phyloP scores from a whole-genome alignment of 30 jellyfish, hydroid and myxozoan species.

The Aurelia aurita region DNA sequence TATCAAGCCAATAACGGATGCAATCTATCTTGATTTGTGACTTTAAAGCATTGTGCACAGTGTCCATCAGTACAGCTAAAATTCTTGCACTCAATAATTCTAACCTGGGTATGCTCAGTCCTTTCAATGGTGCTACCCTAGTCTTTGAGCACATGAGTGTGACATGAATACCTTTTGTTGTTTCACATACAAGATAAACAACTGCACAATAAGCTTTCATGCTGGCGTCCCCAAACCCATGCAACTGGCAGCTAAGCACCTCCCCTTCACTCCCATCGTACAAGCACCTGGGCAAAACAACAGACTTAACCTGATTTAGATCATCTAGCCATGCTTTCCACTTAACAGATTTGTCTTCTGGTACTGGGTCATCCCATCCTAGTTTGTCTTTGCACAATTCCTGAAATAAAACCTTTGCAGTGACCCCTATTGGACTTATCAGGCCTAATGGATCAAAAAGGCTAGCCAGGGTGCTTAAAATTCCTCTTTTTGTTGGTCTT shows the following conservation, averaged over 20 bases:
- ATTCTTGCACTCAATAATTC: constrained; percentile 43
- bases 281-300: too few relatives aligned
- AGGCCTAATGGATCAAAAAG: constrained; percentile 38
- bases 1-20: constrained; percentile 10
- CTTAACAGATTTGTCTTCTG: constrained; percentile 16
- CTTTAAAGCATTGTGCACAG: constrained; percentile 47
- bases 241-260: too few relatives aligned
- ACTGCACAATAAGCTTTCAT: too few relatives aligned
- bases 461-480: constrained; percentile 18
- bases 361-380: constrained; percentile 66
- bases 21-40: constrained; percentile 25
- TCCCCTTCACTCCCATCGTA: too few relatives aligned
- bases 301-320: constrained; percentile 9
- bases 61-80: constrained; percentile 27
- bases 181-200: constrained; percentile 11
- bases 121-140: constrained; percentile 51
- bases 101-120: constrained; percentile 28
- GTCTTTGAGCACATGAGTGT: constrained; percentile 35
- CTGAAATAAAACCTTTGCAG: constrained; percentile 60
- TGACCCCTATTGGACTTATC: constrained; percentile 51
- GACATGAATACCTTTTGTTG: not conserved
- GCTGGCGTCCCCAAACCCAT: too few relatives aligned
- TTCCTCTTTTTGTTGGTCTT: not conserved
- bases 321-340: constrained; percentile 45
- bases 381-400: constrained; percentile 32